A percentile compares a stretch with the other conserved stretches of the same genome.
phyloP scores from a whole-genome alignment of 2,797 vertebrate species.

The Corythornis leucogaster region DNA sequence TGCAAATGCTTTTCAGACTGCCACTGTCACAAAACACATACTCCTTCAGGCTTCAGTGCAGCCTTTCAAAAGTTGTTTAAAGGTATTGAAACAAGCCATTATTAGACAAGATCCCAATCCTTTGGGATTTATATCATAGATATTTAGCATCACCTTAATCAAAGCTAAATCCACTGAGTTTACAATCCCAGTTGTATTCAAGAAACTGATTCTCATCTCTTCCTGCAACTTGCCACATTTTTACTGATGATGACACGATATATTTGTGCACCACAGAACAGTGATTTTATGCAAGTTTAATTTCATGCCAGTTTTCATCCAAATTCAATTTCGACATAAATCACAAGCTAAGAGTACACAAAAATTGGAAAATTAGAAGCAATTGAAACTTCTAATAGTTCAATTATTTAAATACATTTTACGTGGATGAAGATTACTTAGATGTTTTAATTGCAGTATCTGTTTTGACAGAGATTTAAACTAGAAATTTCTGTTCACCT shows the following conservation, averaged over 20 bases:
- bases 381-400: background rate
- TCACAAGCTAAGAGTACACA: background rate
- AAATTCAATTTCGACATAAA: background rate
- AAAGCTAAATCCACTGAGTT: background rate
- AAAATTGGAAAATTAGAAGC: background rate
- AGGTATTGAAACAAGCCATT: background rate
- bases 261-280: background rate
- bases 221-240: background rate
- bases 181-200: background rate
- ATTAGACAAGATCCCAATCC: background rate
- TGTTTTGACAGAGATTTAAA: constrained; percentile 15
- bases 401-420: background rate
- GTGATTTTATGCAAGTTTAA: background rate
- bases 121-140: background rate
- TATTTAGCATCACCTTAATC: background rate
- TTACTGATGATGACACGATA: background rate
- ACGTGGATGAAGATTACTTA: background rate
- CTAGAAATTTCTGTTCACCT: constrained; percentile 15
- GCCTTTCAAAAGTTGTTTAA: background rate
- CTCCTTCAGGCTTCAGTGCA: background rate
- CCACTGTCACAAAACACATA: background rate
- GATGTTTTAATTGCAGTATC: constrained; percentile 26
- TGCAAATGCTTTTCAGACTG: background rate
- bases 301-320: background rate
- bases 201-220: background rate